Evolutionary conservation across 2,797 vertebrate genomes (phyloP).

Genomic region (Notoglanidium macrostoma): DNA sequence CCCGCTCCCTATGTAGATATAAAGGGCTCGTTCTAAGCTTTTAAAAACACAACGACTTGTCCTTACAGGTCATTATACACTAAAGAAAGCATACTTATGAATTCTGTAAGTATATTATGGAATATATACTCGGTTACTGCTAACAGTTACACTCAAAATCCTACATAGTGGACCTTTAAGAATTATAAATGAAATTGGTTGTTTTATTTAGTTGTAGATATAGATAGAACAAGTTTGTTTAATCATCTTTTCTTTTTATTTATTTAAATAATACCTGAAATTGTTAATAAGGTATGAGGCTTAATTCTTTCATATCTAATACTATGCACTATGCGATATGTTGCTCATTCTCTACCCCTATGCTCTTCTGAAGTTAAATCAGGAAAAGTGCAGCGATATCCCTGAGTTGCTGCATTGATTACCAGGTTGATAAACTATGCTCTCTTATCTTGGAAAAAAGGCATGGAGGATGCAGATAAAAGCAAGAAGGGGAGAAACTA

Average conservation of each 20-base stretch:
- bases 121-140: too few species aligned
- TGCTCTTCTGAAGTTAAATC: background rate
- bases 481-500: constrained; percentile 8
- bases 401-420: constrained; percentile 23
- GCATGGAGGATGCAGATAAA: constrained; percentile 24
- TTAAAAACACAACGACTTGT: too few species aligned
- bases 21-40: too few species aligned
- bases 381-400: background rate
- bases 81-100: too few species aligned
- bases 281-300: background rate
- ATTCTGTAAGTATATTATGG: too few species aligned
- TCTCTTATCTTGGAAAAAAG: constrained; percentile 11
- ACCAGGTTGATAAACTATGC: constrained; percentile 18
- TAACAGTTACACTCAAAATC: too few species aligned
- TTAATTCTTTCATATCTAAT: background rate
- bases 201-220: background rate
- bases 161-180: background rate
- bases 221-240: background rate
- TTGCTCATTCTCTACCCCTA: background rate
- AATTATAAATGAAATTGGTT: background rate
- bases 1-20: too few species aligned
- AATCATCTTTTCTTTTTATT: background rate
- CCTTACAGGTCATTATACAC: too few species aligned
- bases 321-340: background rate
- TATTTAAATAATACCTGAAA: background rate